Evolutionary conservation across 2,113 vertebrate species (phyloP), one percentile per base, ranked within the genome.

Genomic region (Talpa occidentalis): DNA sequence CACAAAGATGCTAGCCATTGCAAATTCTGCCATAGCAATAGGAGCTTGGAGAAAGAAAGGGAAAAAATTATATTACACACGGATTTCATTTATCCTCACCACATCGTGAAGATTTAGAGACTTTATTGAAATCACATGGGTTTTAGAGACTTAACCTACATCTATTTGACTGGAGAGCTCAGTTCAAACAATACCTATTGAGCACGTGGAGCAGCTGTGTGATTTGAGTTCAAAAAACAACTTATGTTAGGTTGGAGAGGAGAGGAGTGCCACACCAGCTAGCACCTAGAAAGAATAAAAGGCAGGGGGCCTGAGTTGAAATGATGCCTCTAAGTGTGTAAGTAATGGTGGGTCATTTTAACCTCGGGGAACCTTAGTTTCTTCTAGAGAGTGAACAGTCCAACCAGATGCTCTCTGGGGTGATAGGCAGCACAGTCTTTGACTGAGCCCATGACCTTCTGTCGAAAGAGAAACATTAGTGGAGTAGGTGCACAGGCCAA

Each of bases 351-450:
- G 19, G 12, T 64, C 26, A 67, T 14, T 42, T 30, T 42, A 70
- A 87, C 22, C 4, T 66, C 24, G 69, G 11, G 47, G 30, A 93
- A 47, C 35, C 37, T 66, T 7, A 7, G 52, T 30, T 70, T 69
- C 10, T 85, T 91, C 42, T 94, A 56, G 47, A 90, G 49, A 85
- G 56, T 88, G 28, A 60, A 4, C 59, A 52, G 22, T 90, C 40
- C 66, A 28, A 47, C n/a, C 26, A 89, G 78, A 28, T 85, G 67
- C 17, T 69, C 69, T 9, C 26, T 32, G 28, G 14, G 19, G 11
- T 90, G 11, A 64, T 70, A 42, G 62, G 44, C 22, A 54, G 16
- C 80, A 70, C 44, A 14, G 59, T 62, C 60, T 56, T 49, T 24
- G 6, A 32, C 28, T 40, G 15, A 22, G 19, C 22, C 26, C 6